Percentiles rank a stretch among this genome's conserved stretches.
These are phyloP conservation scores for Lepus americanus DNA, from an alignment of 2,113 vertebrate genomes.

Conservation along the genomic window DNA sequence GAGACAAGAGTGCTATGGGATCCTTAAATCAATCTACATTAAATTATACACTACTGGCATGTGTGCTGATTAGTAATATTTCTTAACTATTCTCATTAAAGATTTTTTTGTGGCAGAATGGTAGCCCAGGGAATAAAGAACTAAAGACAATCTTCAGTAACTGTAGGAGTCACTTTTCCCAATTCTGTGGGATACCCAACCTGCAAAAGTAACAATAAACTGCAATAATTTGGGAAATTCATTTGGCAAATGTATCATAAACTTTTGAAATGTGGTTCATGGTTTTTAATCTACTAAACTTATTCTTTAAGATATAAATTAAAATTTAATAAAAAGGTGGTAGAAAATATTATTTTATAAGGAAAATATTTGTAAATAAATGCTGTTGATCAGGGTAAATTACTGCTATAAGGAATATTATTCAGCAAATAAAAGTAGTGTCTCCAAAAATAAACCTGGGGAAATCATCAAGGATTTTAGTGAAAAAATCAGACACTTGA, in stretches of 20 bases:
- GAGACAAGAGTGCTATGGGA: conserved; percentile 61
- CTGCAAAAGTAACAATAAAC: conserved; percentile 48
- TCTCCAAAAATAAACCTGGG: conserved; percentile 9
- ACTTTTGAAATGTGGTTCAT: conserved; percentile 16
- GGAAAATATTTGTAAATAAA: conserved; percentile 16
- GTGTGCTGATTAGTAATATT: conserved; percentile 73
- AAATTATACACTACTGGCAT: conserved; percentile 71
- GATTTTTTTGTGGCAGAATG: conserved; percentile 62
- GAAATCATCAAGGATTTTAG: neutral
- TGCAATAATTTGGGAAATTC: conserved; percentile 18
- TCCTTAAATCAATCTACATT: conserved; percentile 82
- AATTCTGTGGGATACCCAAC: neutral
- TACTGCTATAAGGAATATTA: neutral
- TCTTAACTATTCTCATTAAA: conserved; percentile 84
- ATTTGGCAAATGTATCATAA: conserved; percentile 60
- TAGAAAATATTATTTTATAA: conserved; percentile 52
- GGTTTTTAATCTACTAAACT: conserved; percentile 32
- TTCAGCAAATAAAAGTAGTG: conserved; percentile 13
- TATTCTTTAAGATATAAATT: neutral
- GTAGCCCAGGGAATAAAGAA: conserved; percentile 36
- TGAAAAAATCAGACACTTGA: neutral
- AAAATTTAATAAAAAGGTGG: neutral
- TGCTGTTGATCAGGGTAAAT: neutral
- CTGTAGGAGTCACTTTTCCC: conserved; percentile 51
- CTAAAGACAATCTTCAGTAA: conserved; percentile 56